Evolutionary conservation across 2,113 vertebrate genomes (phyloP).

Genomic region (Notiomystis cincta): DNA sequence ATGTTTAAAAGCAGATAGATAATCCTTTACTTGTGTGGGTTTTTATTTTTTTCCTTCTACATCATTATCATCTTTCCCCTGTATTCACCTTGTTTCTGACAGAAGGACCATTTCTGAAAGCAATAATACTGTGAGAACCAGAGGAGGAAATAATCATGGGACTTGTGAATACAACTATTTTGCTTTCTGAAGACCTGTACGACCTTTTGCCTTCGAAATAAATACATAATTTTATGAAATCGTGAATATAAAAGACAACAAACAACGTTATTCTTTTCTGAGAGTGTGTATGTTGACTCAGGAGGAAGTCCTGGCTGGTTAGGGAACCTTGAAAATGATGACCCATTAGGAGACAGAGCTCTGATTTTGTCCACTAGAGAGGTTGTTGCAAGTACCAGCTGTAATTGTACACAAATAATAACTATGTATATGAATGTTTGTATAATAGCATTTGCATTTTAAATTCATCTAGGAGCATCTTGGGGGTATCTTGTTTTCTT

Average conservation of each 20-base stretch:
- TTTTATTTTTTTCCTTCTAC: not conserved
- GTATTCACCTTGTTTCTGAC: not conserved
- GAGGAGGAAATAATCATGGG: not conserved
- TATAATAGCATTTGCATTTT: not conserved
- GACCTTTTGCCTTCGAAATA: not conserved
- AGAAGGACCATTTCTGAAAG: not conserved
- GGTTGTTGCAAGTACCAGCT: not conserved
- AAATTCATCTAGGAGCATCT: not conserved
- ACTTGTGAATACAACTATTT: not conserved
- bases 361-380: not conserved
- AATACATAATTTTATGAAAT: not conserved
- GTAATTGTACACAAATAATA: not conserved
- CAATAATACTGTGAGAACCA: not conserved
- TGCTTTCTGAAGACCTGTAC: not conserved
- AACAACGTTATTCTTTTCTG: not conserved
- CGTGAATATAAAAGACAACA: not conserved
- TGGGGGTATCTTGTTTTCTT: slow-evolving; percentile 21
- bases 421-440: not conserved
- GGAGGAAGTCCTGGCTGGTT: not conserved
- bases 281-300: not conserved
- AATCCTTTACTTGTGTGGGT: not conserved
- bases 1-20: not conserved
- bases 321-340: not conserved
- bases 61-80: not conserved
- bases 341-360: not conserved